Evolutionary conservation across 2,797 vertebrate species (phyloP), one percentile per base, ranked within the genome.

Genomic region (Paguma larvata): DNA sequence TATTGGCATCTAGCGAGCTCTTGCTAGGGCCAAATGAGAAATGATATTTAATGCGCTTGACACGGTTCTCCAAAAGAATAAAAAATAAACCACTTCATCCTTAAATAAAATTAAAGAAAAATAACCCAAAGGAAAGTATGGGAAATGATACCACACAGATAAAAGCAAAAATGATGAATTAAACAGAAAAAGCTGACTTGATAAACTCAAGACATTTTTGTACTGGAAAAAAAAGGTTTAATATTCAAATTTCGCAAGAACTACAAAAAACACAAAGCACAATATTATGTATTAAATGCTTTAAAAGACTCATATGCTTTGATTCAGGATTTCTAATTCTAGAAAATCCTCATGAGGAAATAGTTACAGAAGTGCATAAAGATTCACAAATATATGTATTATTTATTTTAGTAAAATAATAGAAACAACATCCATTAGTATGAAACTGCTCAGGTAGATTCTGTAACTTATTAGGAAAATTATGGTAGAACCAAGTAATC

Each of bases 321-420:
- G 32, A 90, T 67, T 6, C 30, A 82, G 14, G 30, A 77, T 89
- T 94, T 77, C 25, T 16, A 84, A 8, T 73, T 87, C 6, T 38
- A 89, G 51, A 94, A 94, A 95, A 84, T 94, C 92, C 51, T 84
- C 9, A 12, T 38, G 51, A 89, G 38, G 56, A 68, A 93, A 89
- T 89, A 85, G 68, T 11, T 46, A 92, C 18, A 70, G 56, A 95
- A 78, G 44, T n/a, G 9, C 30, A 83, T 73, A 65, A 89, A 72
- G 44, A 88, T 30, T 90, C 18, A 27, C 16, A 46, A 84, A 68
- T 56, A 51, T 6, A 41, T 19, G 1, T 70, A 19, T 68, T 68
- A 38, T 30, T 87, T 91, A 89, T 72, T 85, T 93, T 21, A 53
- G n/a, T 10, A 89, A 85, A 89, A 80, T 7, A 92, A 34, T 34